Conservation (phyloP, 2,888 invertebrate genomes). For the Spatulosminthurus flaviceps region DNA sequence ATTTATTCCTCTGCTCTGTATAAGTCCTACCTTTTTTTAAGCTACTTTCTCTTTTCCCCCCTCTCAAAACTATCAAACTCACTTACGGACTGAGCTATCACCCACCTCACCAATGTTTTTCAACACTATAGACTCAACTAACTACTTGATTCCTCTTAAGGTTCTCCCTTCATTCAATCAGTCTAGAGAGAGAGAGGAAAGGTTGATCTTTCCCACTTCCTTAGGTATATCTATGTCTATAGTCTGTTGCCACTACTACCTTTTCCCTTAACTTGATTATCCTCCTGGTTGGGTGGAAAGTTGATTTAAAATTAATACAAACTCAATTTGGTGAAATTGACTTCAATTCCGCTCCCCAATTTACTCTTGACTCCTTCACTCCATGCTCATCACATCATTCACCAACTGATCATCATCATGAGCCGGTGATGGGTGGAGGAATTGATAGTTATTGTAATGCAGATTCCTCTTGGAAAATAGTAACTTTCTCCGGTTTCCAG, state of each 20-base stretch:
- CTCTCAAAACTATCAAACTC: neutral
- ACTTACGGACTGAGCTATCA: neutral
- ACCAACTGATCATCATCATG: neutral
- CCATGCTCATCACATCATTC: neutral
- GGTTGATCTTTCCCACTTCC: neutral
- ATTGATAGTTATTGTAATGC: too few relatives aligned
- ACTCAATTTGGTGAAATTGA: constrained; percentile 2
- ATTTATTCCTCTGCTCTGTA: too few relatives aligned
- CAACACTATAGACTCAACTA: too few relatives aligned
- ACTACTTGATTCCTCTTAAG: too few relatives aligned
- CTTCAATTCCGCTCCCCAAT: constrained; percentile 2
- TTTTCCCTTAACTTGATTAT: constrained; percentile 12
- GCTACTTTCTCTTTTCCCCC: neutral
- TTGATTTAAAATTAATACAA: constrained; percentile 25
- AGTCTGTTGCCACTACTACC: too few relatives aligned
- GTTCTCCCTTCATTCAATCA: neutral
- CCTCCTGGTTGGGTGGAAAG: neutral
- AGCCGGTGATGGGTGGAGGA: neutral
- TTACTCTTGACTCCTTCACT: neutral
- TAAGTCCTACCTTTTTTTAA: neutral
- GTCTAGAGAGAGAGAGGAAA: neutral
- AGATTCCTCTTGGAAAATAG: too few relatives aligned
- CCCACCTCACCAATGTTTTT: neutral
- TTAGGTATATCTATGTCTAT: too few relatives aligned
- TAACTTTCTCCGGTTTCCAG: too few relatives aligned